Percentiles rank a stretch among this genome's conserved stretches.
These are phyloP conservation scores for Drosophila hydei DNA, from an alignment of 1,140 invertebrate genomes.

Conservation along the genomic window DNA sequence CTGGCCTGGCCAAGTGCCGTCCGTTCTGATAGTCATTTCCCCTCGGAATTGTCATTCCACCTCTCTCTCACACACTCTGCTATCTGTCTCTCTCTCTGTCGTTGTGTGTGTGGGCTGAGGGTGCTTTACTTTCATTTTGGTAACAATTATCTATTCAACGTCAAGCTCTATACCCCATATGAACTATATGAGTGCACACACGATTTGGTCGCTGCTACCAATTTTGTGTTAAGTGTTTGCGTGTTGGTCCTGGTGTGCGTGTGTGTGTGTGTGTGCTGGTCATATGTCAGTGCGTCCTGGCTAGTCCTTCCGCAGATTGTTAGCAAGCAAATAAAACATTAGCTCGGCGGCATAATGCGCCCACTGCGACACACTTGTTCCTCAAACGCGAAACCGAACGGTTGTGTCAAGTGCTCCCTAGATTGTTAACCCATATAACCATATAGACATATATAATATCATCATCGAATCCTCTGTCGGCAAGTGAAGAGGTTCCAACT, in stretches of 20 bases:
- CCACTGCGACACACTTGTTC: conserved; percentile 74
- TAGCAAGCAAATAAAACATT: conserved; percentile 80
- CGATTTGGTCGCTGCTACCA: conserved; percentile 73
- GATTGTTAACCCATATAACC: conserved; percentile 15
- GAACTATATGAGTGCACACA: conserved; percentile 77
- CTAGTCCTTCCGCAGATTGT: conserved; percentile 80
- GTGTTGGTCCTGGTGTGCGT: conserved; percentile 52
- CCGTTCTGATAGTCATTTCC: conserved; percentile 67
- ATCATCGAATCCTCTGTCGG: not conserved
- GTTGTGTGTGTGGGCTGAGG: conserved; percentile 23
- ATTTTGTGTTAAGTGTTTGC: conserved; percentile 82
- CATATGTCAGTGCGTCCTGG: conserved; percentile 77
- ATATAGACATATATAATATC: not conserved
- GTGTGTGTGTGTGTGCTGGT: conserved; percentile 55
- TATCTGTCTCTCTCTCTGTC: not conserved
- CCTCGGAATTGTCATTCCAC: conserved; percentile 70
- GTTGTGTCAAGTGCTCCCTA: conserved; percentile 71
- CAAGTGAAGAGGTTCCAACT: not conserved
- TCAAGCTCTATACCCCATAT: conserved; percentile 62
- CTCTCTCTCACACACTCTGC: conserved; percentile 9
- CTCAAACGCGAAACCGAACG: conserved; percentile 74
- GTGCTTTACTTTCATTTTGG: conserved; percentile 71
- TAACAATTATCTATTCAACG: conserved; percentile 83
- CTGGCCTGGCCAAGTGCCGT: not conserved
- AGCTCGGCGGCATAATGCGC: conserved; percentile 72